A percentile compares a stretch with the other conserved stretches of the same genome.
These are phyloP conservation scores for Eueremaeus valkanovi DNA, from an alignment of 2,888 invertebrate species.

Conservation along the genomic window DNA sequence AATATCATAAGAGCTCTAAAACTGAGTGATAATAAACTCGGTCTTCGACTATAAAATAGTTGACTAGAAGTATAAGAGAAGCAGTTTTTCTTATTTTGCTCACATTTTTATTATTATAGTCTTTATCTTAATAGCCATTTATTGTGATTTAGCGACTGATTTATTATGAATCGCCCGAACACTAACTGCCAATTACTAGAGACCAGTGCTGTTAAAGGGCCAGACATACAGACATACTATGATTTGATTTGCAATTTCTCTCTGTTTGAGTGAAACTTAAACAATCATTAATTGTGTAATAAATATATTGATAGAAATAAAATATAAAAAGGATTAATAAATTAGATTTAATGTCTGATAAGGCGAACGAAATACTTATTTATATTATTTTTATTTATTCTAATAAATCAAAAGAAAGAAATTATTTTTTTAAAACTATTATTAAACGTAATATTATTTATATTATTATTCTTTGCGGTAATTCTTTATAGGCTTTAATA, in stretches of 20 bases:
- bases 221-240: not conserved
- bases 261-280: too few species aligned
- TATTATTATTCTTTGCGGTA: too few species aligned
- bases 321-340: not conserved
- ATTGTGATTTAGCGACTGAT: slow-evolving; percentile 28
- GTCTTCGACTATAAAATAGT: not conserved
- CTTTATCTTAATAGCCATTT: slow-evolving; percentile 16
- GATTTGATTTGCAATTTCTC: not conserved
- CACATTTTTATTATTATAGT: slow-evolving; percentile 26
- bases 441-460: too few species aligned
- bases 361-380: too few species aligned
- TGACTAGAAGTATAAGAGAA: not conserved
- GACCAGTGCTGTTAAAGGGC: not conserved
- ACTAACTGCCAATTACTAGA: not conserved
- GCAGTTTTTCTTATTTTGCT: not conserved
- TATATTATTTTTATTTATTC: too few species aligned
- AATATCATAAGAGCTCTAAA: not conserved
- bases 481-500: too few species aligned
- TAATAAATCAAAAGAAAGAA: too few species aligned
- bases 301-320: too few species aligned
- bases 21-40: not conserved
- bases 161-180: slow-evolving; percentile 15
- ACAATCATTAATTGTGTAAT: too few species aligned
- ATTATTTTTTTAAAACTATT: too few species aligned
- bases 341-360: too few species aligned